Conservation (phyloP, 2,888 invertebrate species). For the Limnephilus rhombicus region DNA sequence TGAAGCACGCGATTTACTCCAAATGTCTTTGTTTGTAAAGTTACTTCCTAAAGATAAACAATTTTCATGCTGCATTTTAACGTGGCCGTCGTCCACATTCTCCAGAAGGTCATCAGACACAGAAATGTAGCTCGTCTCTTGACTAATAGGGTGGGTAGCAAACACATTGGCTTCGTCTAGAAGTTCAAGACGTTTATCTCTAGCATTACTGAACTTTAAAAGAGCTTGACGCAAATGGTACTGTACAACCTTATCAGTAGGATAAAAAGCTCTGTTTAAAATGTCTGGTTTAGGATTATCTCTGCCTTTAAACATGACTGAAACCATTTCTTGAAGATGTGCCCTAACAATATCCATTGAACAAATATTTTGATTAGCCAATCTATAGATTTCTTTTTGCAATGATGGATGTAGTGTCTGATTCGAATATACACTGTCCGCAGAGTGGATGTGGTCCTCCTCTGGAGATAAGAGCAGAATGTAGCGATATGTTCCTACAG, state of each 20-base stretch:
- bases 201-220: background rate
- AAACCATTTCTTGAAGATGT: conserved; percentile 13
- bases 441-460: conserved; percentile 21
- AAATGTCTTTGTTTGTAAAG: background rate
- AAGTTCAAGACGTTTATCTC: background rate
- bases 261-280: conserved; percentile 17
- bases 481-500: conserved; percentile 25
- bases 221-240: conserved; percentile 30
- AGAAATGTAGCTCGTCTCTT: background rate
- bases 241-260: conserved; percentile 18
- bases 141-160: background rate
- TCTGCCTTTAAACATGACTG: conserved; percentile 5
- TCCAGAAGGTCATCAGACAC: background rate
- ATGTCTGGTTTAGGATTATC: conserved; percentile 11
- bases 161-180: background rate
- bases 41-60: background rate
- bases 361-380: conserved; percentile 19
- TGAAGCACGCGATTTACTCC: conserved; percentile 14
- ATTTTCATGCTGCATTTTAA: background rate
- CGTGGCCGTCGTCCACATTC: background rate
- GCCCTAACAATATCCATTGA: background rate
- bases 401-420: conserved; percentile 10
- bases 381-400: conserved; percentile 27
- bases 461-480: conserved; percentile 17
- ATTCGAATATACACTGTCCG: background rate